Percentiles rank a stretch among this genome's conserved stretches.
phyloP scores from a whole-genome alignment of 2,888 invertebrate species.

The Lypha dubia region DNA sequence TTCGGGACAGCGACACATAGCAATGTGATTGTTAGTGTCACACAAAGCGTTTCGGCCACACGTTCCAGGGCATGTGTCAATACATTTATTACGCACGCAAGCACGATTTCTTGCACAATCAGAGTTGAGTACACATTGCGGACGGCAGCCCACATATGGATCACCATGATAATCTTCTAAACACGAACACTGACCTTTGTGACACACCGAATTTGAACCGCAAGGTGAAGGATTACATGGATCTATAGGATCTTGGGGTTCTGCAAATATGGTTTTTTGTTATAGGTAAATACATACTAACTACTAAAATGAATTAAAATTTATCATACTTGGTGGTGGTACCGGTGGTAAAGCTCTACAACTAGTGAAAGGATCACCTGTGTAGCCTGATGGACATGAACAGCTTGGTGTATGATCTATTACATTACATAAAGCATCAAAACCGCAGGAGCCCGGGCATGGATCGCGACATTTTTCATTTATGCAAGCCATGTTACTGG shows the following conservation, averaged over 20 bases:
- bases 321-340: constrained; percentile 80
- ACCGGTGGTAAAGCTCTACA: constrained; percentile 86
- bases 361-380: constrained; percentile 90
- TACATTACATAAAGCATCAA: constrained; percentile 88
- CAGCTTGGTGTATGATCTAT: constrained; percentile 91
- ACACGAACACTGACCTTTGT: constrained; percentile 89
- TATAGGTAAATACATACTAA: not conserved
- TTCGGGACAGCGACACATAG: constrained; percentile 87
- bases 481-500: constrained; percentile 88
- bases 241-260: constrained; percentile 82
- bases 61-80: constrained; percentile 92
- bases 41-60: constrained; percentile 91
- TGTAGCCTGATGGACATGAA: constrained; percentile 88
- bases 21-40: constrained; percentile 89
- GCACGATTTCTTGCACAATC: constrained; percentile 91
- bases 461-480: constrained; percentile 90
- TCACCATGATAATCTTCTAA: constrained; percentile 90
- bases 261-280: constrained; percentile 73
- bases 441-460: constrained; percentile 90
- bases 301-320: not conserved
- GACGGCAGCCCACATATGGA: constrained; percentile 90
- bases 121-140: constrained; percentile 91
- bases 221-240: constrained; percentile 91
- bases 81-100: constrained; percentile 91
- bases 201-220: constrained; percentile 90